Conservation (phyloP, 2,888 invertebrate species). For the Adineta ricciae region DNA sequence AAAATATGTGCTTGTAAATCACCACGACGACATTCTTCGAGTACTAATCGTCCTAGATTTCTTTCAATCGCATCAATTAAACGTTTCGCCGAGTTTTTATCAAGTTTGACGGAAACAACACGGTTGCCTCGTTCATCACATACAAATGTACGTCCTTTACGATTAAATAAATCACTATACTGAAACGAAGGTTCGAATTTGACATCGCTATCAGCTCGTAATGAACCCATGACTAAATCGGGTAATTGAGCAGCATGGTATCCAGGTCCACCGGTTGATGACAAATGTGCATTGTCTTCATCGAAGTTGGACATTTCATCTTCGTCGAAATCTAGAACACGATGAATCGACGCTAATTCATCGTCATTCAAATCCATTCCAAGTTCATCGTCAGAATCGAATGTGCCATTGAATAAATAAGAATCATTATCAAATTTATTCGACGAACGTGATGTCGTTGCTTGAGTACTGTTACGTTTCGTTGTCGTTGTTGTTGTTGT, state of each 20-base stretch:
- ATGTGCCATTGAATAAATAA: not conserved
- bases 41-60: not conserved
- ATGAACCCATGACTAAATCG: slow-evolving; percentile 20
- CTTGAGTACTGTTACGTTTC: not conserved
- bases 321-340: not conserved
- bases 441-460: not conserved
- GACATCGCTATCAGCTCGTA: not conserved
- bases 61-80: slow-evolving; percentile 4
- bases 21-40: slow-evolving; percentile 1
- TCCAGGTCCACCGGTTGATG: not conserved
- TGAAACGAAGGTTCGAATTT: slow-evolving; percentile 22
- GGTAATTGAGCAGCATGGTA: slow-evolving; percentile 11
- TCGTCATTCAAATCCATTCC: slow-evolving; percentile 22
- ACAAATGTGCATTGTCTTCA: not conserved
- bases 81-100: not conserved
- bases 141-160: slow-evolving; percentile 21
- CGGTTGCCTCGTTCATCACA: slow-evolving; percentile 18
- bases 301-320: not conserved
- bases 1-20: slow-evolving; percentile 20
- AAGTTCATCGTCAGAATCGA: not conserved
- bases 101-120: slow-evolving; percentile 13
- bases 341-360: slow-evolving; percentile 10
- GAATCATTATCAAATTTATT: not conserved
- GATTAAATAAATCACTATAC: slow-evolving; percentile 23
- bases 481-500: not conserved